Base-by-base conservation (phyloP, 2,113 vertebrate genomes). In the Catharus minimus region DNA sequence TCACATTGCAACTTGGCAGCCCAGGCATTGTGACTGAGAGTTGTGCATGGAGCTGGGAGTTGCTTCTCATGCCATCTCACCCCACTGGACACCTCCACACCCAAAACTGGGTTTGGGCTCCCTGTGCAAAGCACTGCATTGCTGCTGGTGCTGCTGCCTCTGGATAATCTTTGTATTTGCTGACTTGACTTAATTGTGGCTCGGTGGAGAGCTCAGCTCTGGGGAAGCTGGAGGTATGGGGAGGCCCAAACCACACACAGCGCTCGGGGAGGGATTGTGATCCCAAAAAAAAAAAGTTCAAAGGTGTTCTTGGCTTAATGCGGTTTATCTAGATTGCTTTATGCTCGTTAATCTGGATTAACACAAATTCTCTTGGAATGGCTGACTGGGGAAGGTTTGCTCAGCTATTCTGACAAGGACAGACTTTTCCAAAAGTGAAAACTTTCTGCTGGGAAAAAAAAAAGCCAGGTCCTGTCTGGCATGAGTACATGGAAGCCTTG, bases 281-380 rank as follows among this genome's bases (percentile, higher is more conserved):
- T 91, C 33, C 21, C 36, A 62, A 88, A 76, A 52, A 75, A 71
- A 60, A 92, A 53, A 74, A 96, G 88, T 96, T 95, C 95, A 95
- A 95, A 96, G 89, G 88, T 91, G 94, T 81, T 86, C 86, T 88
- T 71, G 76, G 61, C 82, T 94, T 92, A 93, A 93, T 81, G 86
- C 30, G 16, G 80, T 95, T 95, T 95, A 95, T 94, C 95, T 96
- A 87, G 92, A 96, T 95, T 96, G 94, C 84, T 95, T 95, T 82
- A 56, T 95, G 91, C 93, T 95, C 30, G 0, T 92, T 96, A 96
- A 96, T 96, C 93, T 94, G 94, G 91, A 95, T 96, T 96, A 96
- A 76, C 62, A 60, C 83, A 95, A 95, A 95, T 86, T 92, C 92
- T 90, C 57, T 71, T 67, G 73, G 92, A 91, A 44, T 2, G 32